Evolutionary conservation across 2,113 vertebrate genomes (phyloP).

Genomic region (Lontra canadensis): DNA sequence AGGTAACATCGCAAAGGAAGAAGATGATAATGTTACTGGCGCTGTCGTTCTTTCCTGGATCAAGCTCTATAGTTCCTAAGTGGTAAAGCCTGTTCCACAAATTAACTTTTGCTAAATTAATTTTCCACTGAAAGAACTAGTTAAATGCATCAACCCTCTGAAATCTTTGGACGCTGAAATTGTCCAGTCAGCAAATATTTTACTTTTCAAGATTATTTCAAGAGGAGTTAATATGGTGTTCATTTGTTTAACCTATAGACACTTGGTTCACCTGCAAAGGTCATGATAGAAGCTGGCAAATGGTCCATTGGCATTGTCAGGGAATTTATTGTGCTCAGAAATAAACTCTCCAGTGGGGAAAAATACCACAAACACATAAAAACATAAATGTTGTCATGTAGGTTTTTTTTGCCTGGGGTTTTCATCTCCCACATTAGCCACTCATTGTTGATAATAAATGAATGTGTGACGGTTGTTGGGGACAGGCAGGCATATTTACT

Average conservation of each 20-base stretch:
- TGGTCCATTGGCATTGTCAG: not conserved
- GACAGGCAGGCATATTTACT: not conserved
- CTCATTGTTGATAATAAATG: not conserved
- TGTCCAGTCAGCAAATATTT: not conserved
- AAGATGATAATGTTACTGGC: not conserved
- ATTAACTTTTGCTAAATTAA: constrained; percentile 27
- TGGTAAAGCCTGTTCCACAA: not conserved
- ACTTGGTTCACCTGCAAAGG: not conserved
- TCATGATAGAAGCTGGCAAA: not conserved
- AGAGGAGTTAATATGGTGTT: not conserved
- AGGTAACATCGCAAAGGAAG: not conserved
- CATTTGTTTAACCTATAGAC: not conserved
- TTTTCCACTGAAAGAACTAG: not conserved
- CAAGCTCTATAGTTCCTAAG: not conserved
- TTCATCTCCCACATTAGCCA: not conserved
- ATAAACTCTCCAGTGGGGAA: not conserved
- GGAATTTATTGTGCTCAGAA: not conserved
- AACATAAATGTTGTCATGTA: not conserved
- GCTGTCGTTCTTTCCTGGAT: not conserved
- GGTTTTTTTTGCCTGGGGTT: constrained; percentile 26
- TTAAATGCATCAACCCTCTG: not conserved
- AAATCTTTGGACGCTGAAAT: not conserved
- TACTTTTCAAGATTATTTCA: constrained; percentile 18
- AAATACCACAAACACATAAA: not conserved
- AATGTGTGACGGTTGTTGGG: not conserved